Conservation (phyloP, 2,888 invertebrate species). For the Palloptera scutellata region DNA sequence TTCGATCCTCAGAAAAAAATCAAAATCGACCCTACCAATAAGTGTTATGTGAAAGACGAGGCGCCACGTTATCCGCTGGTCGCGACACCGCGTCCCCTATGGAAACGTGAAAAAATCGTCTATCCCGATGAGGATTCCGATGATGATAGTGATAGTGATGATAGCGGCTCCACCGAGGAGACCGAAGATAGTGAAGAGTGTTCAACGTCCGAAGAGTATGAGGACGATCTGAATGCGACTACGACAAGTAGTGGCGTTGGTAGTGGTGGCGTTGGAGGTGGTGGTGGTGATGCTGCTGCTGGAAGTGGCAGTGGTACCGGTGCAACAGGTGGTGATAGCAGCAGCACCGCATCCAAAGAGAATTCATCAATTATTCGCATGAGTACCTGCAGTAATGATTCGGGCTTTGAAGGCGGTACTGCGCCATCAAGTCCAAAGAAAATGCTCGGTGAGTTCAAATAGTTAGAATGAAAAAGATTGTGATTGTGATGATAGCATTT, state of each 20-base stretch:
- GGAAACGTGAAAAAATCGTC: conserved; percentile 66
- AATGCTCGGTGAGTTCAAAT: conserved; percentile 65
- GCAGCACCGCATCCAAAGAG: conserved; percentile 44
- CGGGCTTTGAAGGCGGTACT: conserved; percentile 79
- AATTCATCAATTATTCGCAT: conserved; percentile 66
- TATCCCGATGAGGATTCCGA: conserved; percentile 65
- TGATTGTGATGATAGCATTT: no score
- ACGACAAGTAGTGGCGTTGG: conserved; percentile 19
- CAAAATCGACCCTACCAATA: conserved; percentile 61
- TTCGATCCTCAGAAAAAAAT: conserved; percentile 64
- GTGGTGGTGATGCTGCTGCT: conserved; percentile 23
- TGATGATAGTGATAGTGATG: conserved; percentile 62
- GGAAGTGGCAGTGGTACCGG: conserved; percentile 22
- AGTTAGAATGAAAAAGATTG: background rate
- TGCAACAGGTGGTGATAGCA: conserved; percentile 22
- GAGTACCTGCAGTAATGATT: conserved; percentile 83
- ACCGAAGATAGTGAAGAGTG: conserved; percentile 59
- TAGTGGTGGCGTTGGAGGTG: conserved; percentile 20
- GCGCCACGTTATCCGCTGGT: conserved; percentile 68
- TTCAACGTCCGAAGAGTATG: conserved; percentile 55
- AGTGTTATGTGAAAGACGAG: conserved; percentile 67
- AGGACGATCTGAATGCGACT: conserved; percentile 49
- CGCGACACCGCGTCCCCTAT: conserved; percentile 71
- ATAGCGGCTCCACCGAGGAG: conserved; percentile 49
- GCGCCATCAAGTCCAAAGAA: conserved; percentile 73